Percentiles rank a stretch among this genome's conserved stretches.
These are phyloP conservation scores for Phortica magna DNA, from an alignment of 2,888 invertebrate genomes.

Conservation along the genomic window DNA sequence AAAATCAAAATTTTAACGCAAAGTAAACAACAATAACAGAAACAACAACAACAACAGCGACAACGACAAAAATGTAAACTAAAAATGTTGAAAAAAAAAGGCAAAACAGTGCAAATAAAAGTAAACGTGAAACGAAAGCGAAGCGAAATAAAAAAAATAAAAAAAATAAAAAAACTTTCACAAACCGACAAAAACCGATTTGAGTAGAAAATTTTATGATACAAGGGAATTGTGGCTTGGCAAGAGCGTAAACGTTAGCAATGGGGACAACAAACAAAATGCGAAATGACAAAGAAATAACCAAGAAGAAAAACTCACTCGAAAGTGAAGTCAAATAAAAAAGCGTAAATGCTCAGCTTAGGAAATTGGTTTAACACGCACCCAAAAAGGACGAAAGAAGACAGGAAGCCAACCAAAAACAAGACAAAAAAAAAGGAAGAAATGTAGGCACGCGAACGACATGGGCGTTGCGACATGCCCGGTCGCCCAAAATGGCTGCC, in stretches of 20 bases:
- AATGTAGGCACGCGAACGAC: background rate
- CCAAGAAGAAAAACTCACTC: background rate
- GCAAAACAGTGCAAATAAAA: constrained; percentile 2
- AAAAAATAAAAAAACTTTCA: background rate
- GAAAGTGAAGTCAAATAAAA: too few relatives aligned
- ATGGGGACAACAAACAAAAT: background rate
- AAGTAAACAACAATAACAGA: constrained; percentile 2
- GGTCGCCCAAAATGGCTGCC: background rate
- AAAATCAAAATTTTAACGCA: constrained; percentile 22
- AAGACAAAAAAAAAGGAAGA: background rate
- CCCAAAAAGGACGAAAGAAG: background rate
- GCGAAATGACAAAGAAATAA: background rate
- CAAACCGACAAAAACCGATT: constrained; percentile 8
- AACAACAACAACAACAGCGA: background rate
- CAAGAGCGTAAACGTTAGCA: background rate
- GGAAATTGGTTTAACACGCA: constrained; percentile 9
- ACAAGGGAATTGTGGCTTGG: background rate
- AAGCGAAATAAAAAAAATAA: constrained; percentile 3
- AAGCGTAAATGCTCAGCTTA: background rate
- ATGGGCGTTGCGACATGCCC: background rate
- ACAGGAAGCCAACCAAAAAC: background rate
- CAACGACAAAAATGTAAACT: background rate
- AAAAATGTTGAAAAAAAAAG: constrained; percentile 11
- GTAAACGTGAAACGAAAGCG: background rate
- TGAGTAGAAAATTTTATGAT: constrained; percentile 19